Base-by-base conservation (phyloP, 2,113 vertebrate species). In the Anolis carolinensis region DNA sequence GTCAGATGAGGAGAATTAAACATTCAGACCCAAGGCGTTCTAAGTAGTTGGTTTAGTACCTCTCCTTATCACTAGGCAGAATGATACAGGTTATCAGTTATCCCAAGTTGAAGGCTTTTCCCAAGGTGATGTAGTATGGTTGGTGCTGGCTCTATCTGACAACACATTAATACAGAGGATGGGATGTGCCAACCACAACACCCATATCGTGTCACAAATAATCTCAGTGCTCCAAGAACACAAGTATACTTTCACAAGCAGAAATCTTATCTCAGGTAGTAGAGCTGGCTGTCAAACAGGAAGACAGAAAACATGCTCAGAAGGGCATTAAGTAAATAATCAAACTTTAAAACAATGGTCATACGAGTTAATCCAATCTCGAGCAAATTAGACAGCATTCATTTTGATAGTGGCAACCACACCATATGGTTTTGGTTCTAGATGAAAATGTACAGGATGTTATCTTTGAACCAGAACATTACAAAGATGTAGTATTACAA, bases 391-490 rank as follows among this genome's bases (percentile, higher is more conserved):
- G 82, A 88, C 50, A 86, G 32, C 73, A 81, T 52, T 87, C 79
- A 74, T 92, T 89, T 88, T 91, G 62, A 84, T 78, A 72, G 71
- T 87, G 86, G 91, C 83, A 79, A 81, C 63, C 50, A 1, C 6
- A 27, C 23, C 73, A 70, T 20, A 55, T 55, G 14, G 30, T 16
- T 59, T 25, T 44, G 20, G 7, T 52, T 13, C 63, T 27, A 67
- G 5, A 23, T 67, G 27, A 67, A 67, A 67, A 67, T 67, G 14
- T 27, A 27, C 63, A 67, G 5, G 27, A 23, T 25, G 63, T 27
- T 67, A 67, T 59, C 55, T 59, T 59, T 59, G 11, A 59, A 0
- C 13, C 55, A 18, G 1, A 18, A 59, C 4, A 59, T 4, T 59
- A 59, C 55, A 59, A 59, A 18, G 55, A 59, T 16, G 18, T 11